Percentiles rank a stretch among this genome's conserved stretches.
Evolutionary conservation across 2,888 invertebrate species (phyloP).

Genomic region (Ptilodon capucinus): DNA sequence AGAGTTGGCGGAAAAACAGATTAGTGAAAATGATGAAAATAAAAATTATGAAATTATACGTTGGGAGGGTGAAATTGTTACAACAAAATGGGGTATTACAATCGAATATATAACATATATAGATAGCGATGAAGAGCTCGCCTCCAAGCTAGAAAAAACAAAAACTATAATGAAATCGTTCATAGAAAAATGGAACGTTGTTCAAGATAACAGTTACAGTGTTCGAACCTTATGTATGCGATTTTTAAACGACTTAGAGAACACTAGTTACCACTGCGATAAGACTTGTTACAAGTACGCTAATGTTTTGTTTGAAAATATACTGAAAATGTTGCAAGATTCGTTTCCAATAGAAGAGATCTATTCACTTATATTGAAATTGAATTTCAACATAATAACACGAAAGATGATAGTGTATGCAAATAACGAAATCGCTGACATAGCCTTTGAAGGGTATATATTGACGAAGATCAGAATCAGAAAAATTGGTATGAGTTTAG

Average conservation of each 20-base stretch:
- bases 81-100: conserved; percentile 40
- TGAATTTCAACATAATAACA: conserved; percentile 28
- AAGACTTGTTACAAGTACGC: conserved; percentile 7
- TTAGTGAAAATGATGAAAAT: background rate
- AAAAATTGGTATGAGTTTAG: conserved; percentile 24
- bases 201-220: conserved; percentile 13
- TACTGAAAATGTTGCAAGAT: conserved; percentile 25
- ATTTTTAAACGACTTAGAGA: conserved; percentile 28
- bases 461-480: background rate
- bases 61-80: background rate
- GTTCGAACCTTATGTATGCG: conserved; percentile 18
- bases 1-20: conserved; percentile 26
- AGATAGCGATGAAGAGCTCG: conserved; percentile 16
- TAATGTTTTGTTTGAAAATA: conserved; percentile 28
- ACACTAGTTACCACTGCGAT: conserved; percentile 4
- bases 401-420: conserved; percentile 20
- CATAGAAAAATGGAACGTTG: conserved; percentile 28
- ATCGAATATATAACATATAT: conserved; percentile 29
- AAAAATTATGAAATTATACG: background rate
- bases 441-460: background rate
- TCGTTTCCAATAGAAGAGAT: conserved; percentile 26
- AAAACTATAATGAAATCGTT: conserved; percentile 28
- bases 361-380: conserved; percentile 40
- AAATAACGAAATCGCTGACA: conserved; percentile 2
- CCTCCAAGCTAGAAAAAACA: conserved; percentile 20